phyloP scores from a whole-genome alignment of 2,888 invertebrate genomes.

The Hermaeophaga mercurialis region DNA sequence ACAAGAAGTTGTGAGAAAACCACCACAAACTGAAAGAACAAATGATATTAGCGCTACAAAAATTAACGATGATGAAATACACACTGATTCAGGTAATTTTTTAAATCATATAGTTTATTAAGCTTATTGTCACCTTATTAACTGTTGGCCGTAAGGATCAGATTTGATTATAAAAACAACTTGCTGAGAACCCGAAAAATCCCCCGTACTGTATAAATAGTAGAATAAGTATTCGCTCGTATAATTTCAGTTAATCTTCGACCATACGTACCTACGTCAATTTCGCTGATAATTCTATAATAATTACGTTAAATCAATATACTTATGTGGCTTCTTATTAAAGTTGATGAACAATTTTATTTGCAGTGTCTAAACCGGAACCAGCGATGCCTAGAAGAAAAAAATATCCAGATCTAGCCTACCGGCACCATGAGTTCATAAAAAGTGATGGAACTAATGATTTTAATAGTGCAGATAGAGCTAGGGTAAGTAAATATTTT shows the following conservation, averaged over 20 bases:
- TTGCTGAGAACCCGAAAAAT: not conserved
- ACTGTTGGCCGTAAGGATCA: no score
- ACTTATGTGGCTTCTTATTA: slow-evolving; percentile 8
- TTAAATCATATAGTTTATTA: no score
- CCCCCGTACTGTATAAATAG: no score
- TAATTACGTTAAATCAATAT: slow-evolving; percentile 19
- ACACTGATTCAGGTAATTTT: slow-evolving; percentile 29
- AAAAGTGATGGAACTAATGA: slow-evolving; percentile 64
- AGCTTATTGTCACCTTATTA: not conserved
- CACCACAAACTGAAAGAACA: slow-evolving; percentile 58
- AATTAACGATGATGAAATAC: slow-evolving; percentile 53
- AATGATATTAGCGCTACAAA: slow-evolving; percentile 46
- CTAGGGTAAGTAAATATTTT: slow-evolving; percentile 62
- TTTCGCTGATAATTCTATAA: slow-evolving; percentile 3
- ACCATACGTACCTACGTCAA: not conserved
- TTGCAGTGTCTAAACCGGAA: slow-evolving; percentile 66
- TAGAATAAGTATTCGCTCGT: not conserved
- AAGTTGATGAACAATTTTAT: not conserved
- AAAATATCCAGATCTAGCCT: slow-evolving; percentile 87
- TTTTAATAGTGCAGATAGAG: slow-evolving; percentile 65
- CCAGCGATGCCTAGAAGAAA: slow-evolving; percentile 85
- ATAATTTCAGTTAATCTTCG: not conserved
- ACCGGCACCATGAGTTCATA: slow-evolving; percentile 84
- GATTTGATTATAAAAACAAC: not conserved
- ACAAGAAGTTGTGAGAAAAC: slow-evolving; percentile 73